Conservation (phyloP, 92 coral and sea anemone genomes). For the Heliopora coerulea region DNA sequence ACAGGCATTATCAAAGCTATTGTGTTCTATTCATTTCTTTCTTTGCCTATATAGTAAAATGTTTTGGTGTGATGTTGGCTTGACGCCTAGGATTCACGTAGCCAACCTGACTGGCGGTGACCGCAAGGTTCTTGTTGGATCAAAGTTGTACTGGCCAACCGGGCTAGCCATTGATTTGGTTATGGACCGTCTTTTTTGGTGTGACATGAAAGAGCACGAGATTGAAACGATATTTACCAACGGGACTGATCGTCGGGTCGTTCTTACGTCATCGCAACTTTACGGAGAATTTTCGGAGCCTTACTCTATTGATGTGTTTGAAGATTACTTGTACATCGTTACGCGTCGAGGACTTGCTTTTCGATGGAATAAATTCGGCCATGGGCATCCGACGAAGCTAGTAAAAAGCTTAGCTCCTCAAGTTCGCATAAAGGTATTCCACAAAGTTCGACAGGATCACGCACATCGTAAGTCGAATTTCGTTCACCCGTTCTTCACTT, state of each 20-base stretch:
- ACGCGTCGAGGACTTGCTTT: slow-evolving; percentile 58
- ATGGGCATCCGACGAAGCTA: slow-evolving; percentile 53
- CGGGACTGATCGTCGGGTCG: slow-evolving; percentile 63
- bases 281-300: slow-evolving; percentile 49
- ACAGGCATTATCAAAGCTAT: too few species aligned
- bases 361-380: slow-evolving; percentile 76
- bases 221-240: slow-evolving; percentile 57
- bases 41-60: slow-evolving; percentile 73
- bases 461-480: not conserved
- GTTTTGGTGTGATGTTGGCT: slow-evolving; percentile 83
- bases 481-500: not conserved
- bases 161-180: slow-evolving; percentile 73
- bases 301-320: slow-evolving; percentile 70
- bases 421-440: slow-evolving; percentile 65
- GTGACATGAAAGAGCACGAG: slow-evolving; percentile 66
- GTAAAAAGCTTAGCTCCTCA: slow-evolving; percentile 60
- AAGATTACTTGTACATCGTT: slow-evolving; percentile 61
- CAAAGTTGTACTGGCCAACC: slow-evolving; percentile 67
- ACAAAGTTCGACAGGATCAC: slow-evolving; percentile 62
- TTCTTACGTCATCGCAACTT: slow-evolving; percentile 36
- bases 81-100: slow-evolving; percentile 66
- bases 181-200: slow-evolving; percentile 71
- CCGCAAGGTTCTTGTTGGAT: slow-evolving; percentile 53
- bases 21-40: too few species aligned
- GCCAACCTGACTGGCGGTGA: slow-evolving; percentile 74